Percentiles rank a stretch among this genome's conserved stretches.
phyloP scores from a whole-genome alignment of 2,888 invertebrate genomes.

The Torymus texanus region DNA sequence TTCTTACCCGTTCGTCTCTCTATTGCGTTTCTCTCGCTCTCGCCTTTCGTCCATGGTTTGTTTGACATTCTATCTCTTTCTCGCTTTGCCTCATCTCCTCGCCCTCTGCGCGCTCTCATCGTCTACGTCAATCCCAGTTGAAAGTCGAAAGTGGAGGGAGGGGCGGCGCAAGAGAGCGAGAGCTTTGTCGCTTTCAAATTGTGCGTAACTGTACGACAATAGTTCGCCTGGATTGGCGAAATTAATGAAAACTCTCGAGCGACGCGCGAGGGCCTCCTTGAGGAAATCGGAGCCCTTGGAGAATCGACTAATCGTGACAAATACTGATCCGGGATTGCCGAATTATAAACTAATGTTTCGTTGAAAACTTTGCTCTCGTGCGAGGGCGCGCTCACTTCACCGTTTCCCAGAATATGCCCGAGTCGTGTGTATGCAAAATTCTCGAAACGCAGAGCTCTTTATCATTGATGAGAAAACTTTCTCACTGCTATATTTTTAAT shows the following conservation, averaged over 20 bases:
- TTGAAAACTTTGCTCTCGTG: slow-evolving; percentile 49
- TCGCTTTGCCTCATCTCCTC: slow-evolving; percentile 4
- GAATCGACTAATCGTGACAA: slow-evolving; percentile 74
- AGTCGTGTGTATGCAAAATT: slow-evolving; percentile 44
- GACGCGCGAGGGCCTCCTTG: slow-evolving; percentile 47
- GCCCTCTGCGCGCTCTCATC: slow-evolving; percentile 43
- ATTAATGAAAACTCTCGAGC: slow-evolving; percentile 72
- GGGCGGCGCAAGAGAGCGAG: slow-evolving; percentile 33
- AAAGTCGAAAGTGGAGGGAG: slow-evolving; percentile 57
- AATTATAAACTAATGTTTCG: slow-evolving; percentile 74
- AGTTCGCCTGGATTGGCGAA: slow-evolving; percentile 69
- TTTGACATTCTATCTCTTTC: slow-evolving; percentile 36
- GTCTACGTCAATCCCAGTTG: slow-evolving; percentile 64
- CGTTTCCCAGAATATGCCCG: slow-evolving; percentile 35
- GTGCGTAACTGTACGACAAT: slow-evolving; percentile 71
- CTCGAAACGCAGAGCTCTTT: slow-evolving; percentile 4
- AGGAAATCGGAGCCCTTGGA: slow-evolving; percentile 53
- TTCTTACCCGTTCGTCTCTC: slow-evolving; percentile 61
- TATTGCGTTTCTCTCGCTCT: slow-evolving; percentile 49
- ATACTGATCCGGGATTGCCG: slow-evolving; percentile 74
- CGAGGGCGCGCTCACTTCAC: neutral
- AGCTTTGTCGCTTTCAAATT: slow-evolving; percentile 70
- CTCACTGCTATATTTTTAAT: no score
- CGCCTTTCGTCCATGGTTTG: slow-evolving; percentile 45
- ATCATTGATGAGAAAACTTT: slow-evolving; percentile 7